A percentile compares a stretch with the other conserved stretches of the same genome.
Conservation (phyloP, 2,797 vertebrate genomes). For the Eulemur rubriventer region DNA sequence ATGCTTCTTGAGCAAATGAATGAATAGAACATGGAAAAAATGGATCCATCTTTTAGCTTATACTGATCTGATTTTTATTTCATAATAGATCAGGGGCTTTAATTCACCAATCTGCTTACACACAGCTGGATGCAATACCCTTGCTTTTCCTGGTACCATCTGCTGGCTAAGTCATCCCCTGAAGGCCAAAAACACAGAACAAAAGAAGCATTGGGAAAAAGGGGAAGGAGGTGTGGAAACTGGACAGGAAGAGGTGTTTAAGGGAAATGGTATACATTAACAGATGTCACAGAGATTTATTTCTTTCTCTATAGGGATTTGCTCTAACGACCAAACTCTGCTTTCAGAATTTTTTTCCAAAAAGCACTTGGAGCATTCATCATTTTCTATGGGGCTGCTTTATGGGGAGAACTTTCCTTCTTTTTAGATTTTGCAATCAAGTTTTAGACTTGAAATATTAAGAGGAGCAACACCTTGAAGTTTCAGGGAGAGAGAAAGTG, state of each 20-base stretch:
- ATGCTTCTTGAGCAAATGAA: slow-evolving; percentile 24
- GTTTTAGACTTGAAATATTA: slow-evolving; percentile 37
- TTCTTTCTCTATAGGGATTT: slow-evolving; percentile 76
- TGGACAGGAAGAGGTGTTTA: slow-evolving; percentile 72
- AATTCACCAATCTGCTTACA: background rate
- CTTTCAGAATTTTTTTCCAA: background rate
- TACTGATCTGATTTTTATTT: slow-evolving; percentile 51
- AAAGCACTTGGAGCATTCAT: slow-evolving; percentile 48
- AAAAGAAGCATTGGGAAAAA: slow-evolving; percentile 59
- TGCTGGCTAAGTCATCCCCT: slow-evolving; percentile 48
- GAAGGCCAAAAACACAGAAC: slow-evolving; percentile 39
- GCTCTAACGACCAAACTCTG: slow-evolving; percentile 50
- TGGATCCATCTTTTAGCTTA: slow-evolving; percentile 22
- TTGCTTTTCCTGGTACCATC: slow-evolving; percentile 60
- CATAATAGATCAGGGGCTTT: slow-evolving; percentile 3
- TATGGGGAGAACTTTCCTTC: slow-evolving; percentile 28
- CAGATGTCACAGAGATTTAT: slow-evolving; percentile 73
- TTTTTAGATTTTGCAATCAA: slow-evolving; percentile 29
- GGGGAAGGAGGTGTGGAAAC: slow-evolving; percentile 51
- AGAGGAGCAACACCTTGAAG: slow-evolving; percentile 20
- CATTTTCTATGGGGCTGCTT: slow-evolving; percentile 48
- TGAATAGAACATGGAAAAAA: slow-evolving; percentile 15
- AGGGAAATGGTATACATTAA: slow-evolving; percentile 66
- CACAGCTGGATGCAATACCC: slow-evolving; percentile 56
- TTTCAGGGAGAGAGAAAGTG: background rate